These are phyloP conservation scores for Anthonomus grandis DNA, from an alignment of 1,140 invertebrate species.

Conservation along the genomic window DNA sequence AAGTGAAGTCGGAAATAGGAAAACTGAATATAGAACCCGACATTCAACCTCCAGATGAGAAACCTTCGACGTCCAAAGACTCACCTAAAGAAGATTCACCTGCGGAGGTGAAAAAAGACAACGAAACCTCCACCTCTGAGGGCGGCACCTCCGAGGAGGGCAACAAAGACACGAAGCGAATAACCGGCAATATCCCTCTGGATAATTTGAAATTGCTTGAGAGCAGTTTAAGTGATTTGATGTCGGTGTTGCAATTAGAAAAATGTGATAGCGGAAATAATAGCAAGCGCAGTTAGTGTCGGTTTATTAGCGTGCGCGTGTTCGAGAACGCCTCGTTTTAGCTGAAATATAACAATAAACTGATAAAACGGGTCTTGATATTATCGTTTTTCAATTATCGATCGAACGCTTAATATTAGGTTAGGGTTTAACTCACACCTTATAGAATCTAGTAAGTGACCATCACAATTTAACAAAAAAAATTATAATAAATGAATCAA, in stretches of 20 bases:
- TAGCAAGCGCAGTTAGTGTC: constrained; percentile 1
- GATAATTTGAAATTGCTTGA: constrained; percentile 40
- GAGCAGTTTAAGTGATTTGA: constrained; percentile 40
- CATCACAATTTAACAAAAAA: background rate
- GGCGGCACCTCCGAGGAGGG: constrained; percentile 32
- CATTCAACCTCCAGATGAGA: constrained; percentile 6
- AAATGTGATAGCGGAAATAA: constrained; percentile 11
- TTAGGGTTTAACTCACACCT: too few species aligned
- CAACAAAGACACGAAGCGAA: constrained; percentile 32
- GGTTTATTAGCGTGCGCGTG: too few species aligned
- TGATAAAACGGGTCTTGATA: background rate
- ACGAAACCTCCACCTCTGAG: constrained; percentile 34
- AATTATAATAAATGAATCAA: constrained; percentile 1
- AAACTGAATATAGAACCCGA: constrained; percentile 23
- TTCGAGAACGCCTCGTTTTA: too few species aligned
- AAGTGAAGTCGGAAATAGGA: constrained; percentile 21
- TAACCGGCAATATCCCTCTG: constrained; percentile 21
- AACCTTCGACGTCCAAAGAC: constrained; percentile 16
- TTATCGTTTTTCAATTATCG: background rate
- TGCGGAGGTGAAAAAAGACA: background rate
- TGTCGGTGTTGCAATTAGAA: constrained; percentile 41
- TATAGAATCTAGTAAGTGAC: too few species aligned
- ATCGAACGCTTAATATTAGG: background rate
- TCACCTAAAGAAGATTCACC: background rate
- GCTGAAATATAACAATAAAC: too few species aligned